Base-by-base conservation (phyloP, 2,113 vertebrate genomes). In the Redunca redunca region DNA sequence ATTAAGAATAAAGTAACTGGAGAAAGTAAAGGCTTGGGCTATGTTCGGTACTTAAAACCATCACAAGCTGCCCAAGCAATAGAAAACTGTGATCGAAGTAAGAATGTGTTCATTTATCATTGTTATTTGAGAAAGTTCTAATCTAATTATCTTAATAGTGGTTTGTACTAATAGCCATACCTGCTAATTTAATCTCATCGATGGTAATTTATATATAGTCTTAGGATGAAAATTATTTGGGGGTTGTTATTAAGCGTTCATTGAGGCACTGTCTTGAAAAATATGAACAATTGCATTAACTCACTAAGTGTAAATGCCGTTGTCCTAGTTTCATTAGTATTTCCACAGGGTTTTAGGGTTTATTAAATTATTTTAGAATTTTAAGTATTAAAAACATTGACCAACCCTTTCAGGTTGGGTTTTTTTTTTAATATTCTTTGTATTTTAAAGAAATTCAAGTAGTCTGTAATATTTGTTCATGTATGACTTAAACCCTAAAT, bases 81-180 rank as follows among this genome's bases (percentile, higher is more conserved):
- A 96, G 99, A 99, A 98, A 99, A 99, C 98, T 99, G 99, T 98
- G 99, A 99, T 98, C 99, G 99, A 99, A 99, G 99, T 99, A 99
- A 99, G 99, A 93, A 83, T 95, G 43, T 91, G 13, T 90, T 50
- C 85, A 43, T 64, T 96, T 97, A 90, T 67, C 58, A 57, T 92
- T 97, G 5, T 83, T 93, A 94, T 85, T 89, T 10, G 6, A 14
- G 64, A 91, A 64, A 84, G 40, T 92, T 93, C 60, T 67, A 5
- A 55, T 80, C 60, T 95, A n/a, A 97, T n/a, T 91, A 88, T 74
- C 67, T 74, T 40, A 23, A 40, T 55, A 11, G 4, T 94, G 3
- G 5, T 53, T 96, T 97, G 95, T 88, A 64, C 50, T 88, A 78
- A 36, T 64, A 87, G 67, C 16, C 19, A 7, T 67, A 46, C 13